Evolutionary conservation across 2,888 invertebrate species (phyloP), one percentile per base, ranked within the genome.

Genomic region (Camponotus fellah): DNA sequence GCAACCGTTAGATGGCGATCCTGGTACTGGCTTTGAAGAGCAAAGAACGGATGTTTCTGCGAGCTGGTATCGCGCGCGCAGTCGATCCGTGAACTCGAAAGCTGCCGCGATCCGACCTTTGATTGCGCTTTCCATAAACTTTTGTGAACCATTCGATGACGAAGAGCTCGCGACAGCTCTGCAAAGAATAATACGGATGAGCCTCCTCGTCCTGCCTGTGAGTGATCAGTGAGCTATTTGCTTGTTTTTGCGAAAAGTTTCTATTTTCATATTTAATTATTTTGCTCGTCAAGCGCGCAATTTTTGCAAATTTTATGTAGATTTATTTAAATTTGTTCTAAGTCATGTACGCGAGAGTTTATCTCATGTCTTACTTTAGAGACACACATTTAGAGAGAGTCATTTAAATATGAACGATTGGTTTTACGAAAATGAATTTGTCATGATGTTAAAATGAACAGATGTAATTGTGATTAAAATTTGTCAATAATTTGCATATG

Each of bases 61-160:
- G 62, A 65, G 83, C 53, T 85, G 46, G 77, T 81, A 40, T 46
- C 85, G 86, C 80, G 86, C 85, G 86, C 80, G 86, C 91, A 91
- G 91, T 91, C 87, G 88, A 90, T 87, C 77, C 89, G 89, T 79
- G 89, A 80, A 85, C 88, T 85, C 89, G 91, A 89, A 86, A 88
- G 85, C 85, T 85, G 88, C 79, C 86, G 89, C 88, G 58, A 76
- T 66, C 82, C 87, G 87, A 89, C 85, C 87, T 89, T 91, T 87
- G 88, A 89, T 86, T 87, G 66, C 68, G 75, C 85, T 87, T 84
- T 90, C 89, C 81, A 90, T 91, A 90, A 91, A 87, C 85, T 76
- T 82, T 86, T 79, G 89, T 87, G 84, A 74, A 80, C 77, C 56
- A 64, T 71, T 83, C 75, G 76, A 85, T 85, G 87, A 69, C 79